Evolutionary conservation across 2,797 vertebrate genomes (phyloP).

Genomic region (Echeneis naucrates): DNA sequence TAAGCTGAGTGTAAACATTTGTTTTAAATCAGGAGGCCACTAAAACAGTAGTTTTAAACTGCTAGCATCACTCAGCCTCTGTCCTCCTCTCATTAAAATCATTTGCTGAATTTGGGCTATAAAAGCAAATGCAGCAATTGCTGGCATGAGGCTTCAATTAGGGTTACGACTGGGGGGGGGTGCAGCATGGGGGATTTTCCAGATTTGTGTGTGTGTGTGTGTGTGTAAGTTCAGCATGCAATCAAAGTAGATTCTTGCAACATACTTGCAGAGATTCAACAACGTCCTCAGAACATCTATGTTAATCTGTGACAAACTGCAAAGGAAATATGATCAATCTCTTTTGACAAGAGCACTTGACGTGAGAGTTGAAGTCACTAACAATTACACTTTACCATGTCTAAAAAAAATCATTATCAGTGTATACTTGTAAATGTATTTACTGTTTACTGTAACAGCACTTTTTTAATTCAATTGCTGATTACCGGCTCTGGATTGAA

Average conservation of each 20-base stretch:
- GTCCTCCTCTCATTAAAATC: slow-evolving; percentile 77
- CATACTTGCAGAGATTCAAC: slow-evolving; percentile 16
- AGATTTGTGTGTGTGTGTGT: slow-evolving; percentile 32
- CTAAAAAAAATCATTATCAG: slow-evolving; percentile 9
- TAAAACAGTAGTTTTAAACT: slow-evolving; percentile 71
- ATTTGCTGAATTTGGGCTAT: slow-evolving; percentile 81
- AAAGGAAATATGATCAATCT: slow-evolving; percentile 13
- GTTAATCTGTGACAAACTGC: neutral
- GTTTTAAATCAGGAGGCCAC: slow-evolving; percentile 71
- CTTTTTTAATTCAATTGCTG: neutral
- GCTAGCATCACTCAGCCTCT: slow-evolving; percentile 56
- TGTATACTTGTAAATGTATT: too few species aligned
- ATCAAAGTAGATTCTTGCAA: slow-evolving; percentile 20
- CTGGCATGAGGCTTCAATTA: slow-evolving; percentile 81
- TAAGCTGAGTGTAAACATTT: slow-evolving; percentile 67
- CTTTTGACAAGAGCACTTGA: slow-evolving; percentile 10
- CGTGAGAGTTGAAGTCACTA: slow-evolving; percentile 11
- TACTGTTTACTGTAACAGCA: too few species aligned
- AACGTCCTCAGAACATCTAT: slow-evolving; percentile 23
- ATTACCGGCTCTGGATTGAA: slow-evolving; percentile 14
- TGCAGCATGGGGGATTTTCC: slow-evolving; percentile 40
- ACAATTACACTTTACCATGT: neutral
- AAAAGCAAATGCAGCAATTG: slow-evolving; percentile 81
- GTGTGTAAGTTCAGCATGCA: slow-evolving; percentile 6
- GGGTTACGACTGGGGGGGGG: slow-evolving; percentile 54